Evolutionary conservation across 2,888 invertebrate genomes (phyloP), one percentile per base, ranked within the genome.

Genomic region (Prosopocoilus inquinatus): DNA sequence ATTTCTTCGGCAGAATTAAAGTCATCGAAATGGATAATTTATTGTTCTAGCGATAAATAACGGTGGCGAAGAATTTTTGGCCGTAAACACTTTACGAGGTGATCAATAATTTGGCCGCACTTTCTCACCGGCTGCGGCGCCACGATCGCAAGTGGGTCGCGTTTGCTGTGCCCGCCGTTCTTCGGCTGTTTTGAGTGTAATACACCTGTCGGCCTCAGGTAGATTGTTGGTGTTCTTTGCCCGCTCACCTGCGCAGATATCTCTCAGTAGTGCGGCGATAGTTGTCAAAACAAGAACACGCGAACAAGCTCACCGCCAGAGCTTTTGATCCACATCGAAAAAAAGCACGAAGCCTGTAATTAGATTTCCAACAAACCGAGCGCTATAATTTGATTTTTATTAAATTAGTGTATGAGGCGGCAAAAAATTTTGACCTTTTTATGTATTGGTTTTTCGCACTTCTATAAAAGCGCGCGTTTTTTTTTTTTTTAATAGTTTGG

Each of bases 111-210:
- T 50, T 41, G 47, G 53, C 51, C 54, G 48, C 58, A 63, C 63
- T 63, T 63, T 63, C 63, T 56, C 63, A 57, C 47, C 47, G 36
- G 44, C 48, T 39, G 41, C 48, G 58, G 63, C 63, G 63, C 61
- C 59, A 57, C 60, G 53, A 58, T 55, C 60, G 61, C 63, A 63
- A 60, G 58, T 63, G 63, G 63, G 63, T 63, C 63, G 63, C 53
- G 48, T 47, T 46, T 43, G 51, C 55, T 52, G 55, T 58, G 45
- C 15, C 46, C 36, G 59, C 56, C 55, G 53, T 61, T 62, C 62
- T 62, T 62, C 57, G 57, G 49, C 47, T 58, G 50, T 54, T 53
- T 50, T 58, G 48, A 47, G 51, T 55, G 53, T 55, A 50, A 51
- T 59, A 60, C 63, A 63, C 63, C 63, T 63, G 63, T 58, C 55